Evolutionary conservation across 2,113 vertebrate species (phyloP), one percentile per base, ranked within the genome.

Genomic region (Phainopepla nitens): DNA sequence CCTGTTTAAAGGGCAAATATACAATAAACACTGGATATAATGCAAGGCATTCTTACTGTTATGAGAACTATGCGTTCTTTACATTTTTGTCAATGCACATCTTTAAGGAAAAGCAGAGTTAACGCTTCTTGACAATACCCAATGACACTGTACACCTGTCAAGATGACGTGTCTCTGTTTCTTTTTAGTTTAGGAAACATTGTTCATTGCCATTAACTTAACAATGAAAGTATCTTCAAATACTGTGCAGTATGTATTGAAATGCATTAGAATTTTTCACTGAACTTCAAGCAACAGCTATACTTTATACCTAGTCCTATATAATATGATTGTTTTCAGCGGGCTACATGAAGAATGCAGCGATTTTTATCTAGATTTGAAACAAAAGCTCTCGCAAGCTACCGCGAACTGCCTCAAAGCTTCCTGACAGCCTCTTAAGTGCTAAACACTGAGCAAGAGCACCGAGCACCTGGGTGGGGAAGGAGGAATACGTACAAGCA

Each of bases 401-500:
- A 49, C 39, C 2, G 16, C 21, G 28, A 71, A 60, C 9, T 3
- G 22, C 66, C 61, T 8, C 64, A 13, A 33, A 58, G 64, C 56
- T 53, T 69, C 29, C 83, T 7, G 61, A 27, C 14, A 28, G 33
- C 22, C 12, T n/a, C 22, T 5, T 9, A 25, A 75, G 28, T 6
- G 65, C 35, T 3, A 33, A 19, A 33, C 51, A 5, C 2, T 54
- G 14, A 73, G 6, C 0, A 22, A 8, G 47, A 56, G 13, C 65
- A 29, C 23, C 29, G 3, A 47, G 66, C 2, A 71, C 57, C 44
- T 50, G 61, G 53, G 35, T 3, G 89, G 79, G 66, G 61, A 79
- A 68, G 65, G 19, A 82, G 35, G 1, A 82, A 96, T 93, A 96
- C 96, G 62, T 96, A 96, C 96, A 93, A 56, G 71, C 57, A 71